A percentile compares a stretch with the other conserved stretches of the same genome.
Conservation (phyloP, 2,888 invertebrate species). For the Diarsia brunnea region DNA sequence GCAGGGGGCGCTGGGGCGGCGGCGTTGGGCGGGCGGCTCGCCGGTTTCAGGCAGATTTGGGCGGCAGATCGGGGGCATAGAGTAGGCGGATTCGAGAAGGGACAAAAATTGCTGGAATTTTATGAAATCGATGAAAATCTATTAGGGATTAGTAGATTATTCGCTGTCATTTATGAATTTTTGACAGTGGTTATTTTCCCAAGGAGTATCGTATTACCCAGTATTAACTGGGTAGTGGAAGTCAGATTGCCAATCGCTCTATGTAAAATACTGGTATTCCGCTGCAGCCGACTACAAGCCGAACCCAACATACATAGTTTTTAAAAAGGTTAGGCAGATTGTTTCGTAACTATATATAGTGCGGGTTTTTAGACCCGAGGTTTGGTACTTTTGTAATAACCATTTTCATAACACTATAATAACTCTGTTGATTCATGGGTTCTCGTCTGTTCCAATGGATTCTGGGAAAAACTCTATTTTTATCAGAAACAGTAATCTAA, state of each 20-base stretch:
- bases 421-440: not conserved
- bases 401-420: not conserved
- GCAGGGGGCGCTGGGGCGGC: slow-evolving; percentile 62
- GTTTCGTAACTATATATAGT: not conserved
- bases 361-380: not conserved
- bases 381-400: not conserved
- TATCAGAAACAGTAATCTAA: not conserved
- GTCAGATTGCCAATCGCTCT: no score
- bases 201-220: not conserved
- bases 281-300: not conserved
- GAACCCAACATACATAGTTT: not conserved
- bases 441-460: not conserved
- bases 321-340: not conserved
- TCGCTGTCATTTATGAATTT: not conserved
- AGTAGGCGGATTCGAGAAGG: slow-evolving; percentile 51
- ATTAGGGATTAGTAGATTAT: no score
- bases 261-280: not conserved
- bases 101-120: not conserved
- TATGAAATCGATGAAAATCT: not conserved
- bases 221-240: no score
- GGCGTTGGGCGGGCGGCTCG: slow-evolving; percentile 74
- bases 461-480: not conserved
- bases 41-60: slow-evolving; percentile 82
- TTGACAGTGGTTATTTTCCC: not conserved
- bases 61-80: slow-evolving; percentile 78